phyloP scores from a whole-genome alignment of 1,140 invertebrate species.

The Zaprionus camerounensis region DNA sequence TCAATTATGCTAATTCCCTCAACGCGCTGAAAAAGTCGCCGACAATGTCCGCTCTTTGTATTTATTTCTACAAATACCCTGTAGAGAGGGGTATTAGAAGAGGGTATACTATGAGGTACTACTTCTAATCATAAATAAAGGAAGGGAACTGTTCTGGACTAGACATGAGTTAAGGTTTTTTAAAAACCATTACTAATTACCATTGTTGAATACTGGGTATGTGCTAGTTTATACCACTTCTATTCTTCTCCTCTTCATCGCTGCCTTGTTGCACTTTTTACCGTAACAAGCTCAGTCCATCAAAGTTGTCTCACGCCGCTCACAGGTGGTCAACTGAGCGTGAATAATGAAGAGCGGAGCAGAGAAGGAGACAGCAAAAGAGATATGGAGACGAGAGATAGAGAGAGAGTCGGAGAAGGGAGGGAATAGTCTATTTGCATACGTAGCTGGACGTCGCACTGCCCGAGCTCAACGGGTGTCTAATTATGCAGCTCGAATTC shows the following conservation, averaged over 20 bases:
- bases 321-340: slow-evolving; percentile 81
- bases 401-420: not conserved
- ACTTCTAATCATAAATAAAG: not conserved
- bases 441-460: slow-evolving; percentile 33
- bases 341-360: slow-evolving; percentile 62
- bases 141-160: not conserved
- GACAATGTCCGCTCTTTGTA: slow-evolving; percentile 50
- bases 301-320: slow-evolving; percentile 52
- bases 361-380: slow-evolving; percentile 17
- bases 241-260: not conserved
- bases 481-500: slow-evolving; percentile 70
- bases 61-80: slow-evolving; percentile 32
- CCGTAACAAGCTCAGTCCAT: slow-evolving; percentile 59
- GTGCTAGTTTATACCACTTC: not conserved
- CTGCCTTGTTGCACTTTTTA: slow-evolving; percentile 32
- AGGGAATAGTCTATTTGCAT: slow-evolving; percentile 33
- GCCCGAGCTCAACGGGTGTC: slow-evolving; percentile 62
- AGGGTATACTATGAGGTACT: slow-evolving; percentile 30
- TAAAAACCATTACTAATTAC: not conserved
- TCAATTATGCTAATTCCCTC: slow-evolving; percentile 76
- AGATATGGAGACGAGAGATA: not conserved
- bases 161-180: not conserved
- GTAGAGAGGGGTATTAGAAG: not conserved
- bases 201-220: not conserved
- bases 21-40: slow-evolving; percentile 56